phyloP scores from a whole-genome alignment of 2,797 vertebrate genomes.

The Rhynchotus rufescens region DNA sequence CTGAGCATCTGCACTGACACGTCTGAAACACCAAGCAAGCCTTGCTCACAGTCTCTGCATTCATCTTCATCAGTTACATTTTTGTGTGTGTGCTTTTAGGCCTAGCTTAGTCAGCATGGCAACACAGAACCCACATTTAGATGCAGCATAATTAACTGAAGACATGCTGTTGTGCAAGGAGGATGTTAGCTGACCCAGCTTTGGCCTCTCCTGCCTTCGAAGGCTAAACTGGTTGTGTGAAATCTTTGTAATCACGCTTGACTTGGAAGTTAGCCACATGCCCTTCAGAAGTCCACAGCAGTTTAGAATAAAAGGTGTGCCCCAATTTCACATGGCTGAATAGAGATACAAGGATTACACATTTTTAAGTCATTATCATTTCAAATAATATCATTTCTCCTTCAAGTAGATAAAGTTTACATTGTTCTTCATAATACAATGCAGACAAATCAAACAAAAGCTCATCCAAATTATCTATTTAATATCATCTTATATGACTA shows the following conservation, averaged over 20 bases:
- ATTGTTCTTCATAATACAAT: background rate
- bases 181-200: constrained; percentile 58
- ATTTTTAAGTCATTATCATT: background rate
- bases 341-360: constrained; percentile 6
- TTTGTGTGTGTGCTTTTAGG: constrained; percentile 40
- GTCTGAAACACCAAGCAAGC: constrained; percentile 53
- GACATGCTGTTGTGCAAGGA: background rate
- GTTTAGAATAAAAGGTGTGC: background rate
- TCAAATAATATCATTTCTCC: background rate
- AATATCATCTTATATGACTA: background rate
- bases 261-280: constrained; percentile 55
- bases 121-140: constrained; percentile 37
- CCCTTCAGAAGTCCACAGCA: background rate
- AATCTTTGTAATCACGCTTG: constrained; percentile 46
- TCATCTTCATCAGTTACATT: constrained; percentile 40
- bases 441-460: background rate
- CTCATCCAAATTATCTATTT: background rate
- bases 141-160: constrained; percentile 58
- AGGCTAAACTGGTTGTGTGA: constrained; percentile 57
- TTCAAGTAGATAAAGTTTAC: background rate
- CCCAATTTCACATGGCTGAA: constrained; percentile 14
- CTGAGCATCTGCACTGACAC: background rate
- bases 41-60: constrained; percentile 23
- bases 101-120: constrained; percentile 40
- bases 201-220: constrained; percentile 44